Conservation (phyloP, 35 echinoderm and acorn worm species). For the Antedon bifida region DNA sequence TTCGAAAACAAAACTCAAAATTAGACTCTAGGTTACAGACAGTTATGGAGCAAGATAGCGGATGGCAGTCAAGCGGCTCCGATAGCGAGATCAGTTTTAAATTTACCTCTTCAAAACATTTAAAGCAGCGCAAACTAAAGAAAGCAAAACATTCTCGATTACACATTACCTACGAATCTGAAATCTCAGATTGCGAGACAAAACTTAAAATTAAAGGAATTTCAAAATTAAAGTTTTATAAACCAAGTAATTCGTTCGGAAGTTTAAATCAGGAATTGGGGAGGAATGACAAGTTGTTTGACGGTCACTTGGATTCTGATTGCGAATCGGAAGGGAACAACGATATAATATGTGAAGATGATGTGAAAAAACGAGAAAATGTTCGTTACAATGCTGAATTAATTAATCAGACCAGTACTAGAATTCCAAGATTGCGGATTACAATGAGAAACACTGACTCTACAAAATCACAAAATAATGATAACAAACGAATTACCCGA, state of each 20-base stretch:
- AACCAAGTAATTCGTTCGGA: neutral
- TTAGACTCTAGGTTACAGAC: neutral
- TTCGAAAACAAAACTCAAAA: neutral
- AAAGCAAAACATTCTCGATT: conserved; percentile 10
- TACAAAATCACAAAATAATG: neutral
- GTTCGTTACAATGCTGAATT: conserved; percentile 37
- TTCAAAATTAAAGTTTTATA: neutral
- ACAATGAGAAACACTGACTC: conserved; percentile 56
- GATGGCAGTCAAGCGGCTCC: conserved; percentile 19
- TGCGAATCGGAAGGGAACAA: neutral
- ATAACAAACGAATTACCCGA: neutral
- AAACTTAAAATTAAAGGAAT: conserved; percentile 82
- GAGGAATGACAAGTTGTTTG: neutral
- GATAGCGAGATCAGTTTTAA: conserved; percentile 57
- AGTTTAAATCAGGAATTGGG: neutral
- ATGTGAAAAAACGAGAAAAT: conserved; percentile 8
- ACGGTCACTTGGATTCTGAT: neutral
- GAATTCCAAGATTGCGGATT: conserved; percentile 63
- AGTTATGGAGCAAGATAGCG: conserved; percentile 10
- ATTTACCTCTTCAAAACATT: conserved; percentile 4
- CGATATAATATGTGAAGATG: neutral
- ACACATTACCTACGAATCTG: conserved; percentile 52
- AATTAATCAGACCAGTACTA: conserved; percentile 12
- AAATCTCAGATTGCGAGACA: conserved; percentile 77
- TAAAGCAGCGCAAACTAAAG: conserved; percentile 9